A percentile compares a stretch with the other conserved stretches of the same genome.
Conservation (phyloP, 2,113 vertebrate genomes). For the Stegastes partitus region DNA sequence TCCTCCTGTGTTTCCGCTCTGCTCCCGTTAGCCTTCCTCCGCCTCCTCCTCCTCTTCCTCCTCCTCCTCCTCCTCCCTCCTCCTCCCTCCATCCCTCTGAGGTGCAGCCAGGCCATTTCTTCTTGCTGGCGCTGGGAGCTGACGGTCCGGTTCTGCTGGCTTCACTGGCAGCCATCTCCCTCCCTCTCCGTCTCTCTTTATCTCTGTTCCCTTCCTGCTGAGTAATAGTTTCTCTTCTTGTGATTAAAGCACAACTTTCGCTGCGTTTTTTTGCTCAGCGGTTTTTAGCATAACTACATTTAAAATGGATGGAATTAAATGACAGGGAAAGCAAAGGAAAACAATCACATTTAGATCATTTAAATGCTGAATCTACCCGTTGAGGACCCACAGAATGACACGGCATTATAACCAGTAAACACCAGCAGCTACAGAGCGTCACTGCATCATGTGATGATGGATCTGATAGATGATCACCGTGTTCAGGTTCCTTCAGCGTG, state of each 20-base stretch:
- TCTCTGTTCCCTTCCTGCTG: constrained; percentile 23
- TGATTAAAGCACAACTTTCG: constrained; percentile 32
- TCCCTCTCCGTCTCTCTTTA: constrained; percentile 37
- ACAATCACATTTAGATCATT: neutral
- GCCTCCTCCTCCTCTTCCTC: constrained; percentile 1
- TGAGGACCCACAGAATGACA: no score
- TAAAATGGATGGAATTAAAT: neutral
- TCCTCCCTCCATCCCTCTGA: constrained; percentile 59
- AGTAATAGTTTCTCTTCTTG: constrained; percentile 31
- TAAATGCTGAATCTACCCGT: no score
- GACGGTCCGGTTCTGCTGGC: constrained; percentile 61
- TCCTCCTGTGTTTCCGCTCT: constrained; percentile 50
- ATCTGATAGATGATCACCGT: no score
- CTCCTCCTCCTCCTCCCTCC: constrained; percentile 5
- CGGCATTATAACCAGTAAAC: no score
- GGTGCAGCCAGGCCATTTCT: constrained; percentile 68
- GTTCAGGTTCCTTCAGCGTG: neutral
- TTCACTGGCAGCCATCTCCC: constrained; percentile 52
- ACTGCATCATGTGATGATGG: no score
- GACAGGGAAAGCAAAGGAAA: neutral
- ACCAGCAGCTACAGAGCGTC: no score
- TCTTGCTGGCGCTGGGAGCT: constrained; percentile 63
- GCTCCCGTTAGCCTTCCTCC: constrained; percentile 30
- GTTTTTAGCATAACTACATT: neutral
- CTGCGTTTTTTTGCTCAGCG: constrained; percentile 20